Conservation (phyloP, 37 sponge, comb jelly and placozoan species). For the Corticium candelabrum region DNA sequence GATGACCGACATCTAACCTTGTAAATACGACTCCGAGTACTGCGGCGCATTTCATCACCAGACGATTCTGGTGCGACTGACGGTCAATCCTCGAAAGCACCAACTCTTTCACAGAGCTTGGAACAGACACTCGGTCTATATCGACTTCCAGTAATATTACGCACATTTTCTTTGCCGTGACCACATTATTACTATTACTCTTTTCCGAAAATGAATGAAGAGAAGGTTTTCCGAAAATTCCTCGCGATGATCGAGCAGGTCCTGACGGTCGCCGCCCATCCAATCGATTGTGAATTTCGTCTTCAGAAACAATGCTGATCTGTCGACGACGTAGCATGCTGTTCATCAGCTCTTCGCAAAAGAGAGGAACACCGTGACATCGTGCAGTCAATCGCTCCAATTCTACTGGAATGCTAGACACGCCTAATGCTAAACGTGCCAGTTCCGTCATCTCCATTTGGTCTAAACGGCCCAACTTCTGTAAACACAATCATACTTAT, state of each 20-base stretch:
- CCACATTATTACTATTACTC: neutral
- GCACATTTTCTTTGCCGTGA: no score
- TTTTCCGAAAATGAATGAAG: neutral
- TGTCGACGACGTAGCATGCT: conserved; percentile 65
- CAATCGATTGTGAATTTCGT: neutral
- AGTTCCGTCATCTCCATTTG: conserved; percentile 48
- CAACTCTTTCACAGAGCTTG: conserved; percentile 71
- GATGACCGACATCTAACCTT: no score
- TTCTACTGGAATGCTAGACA: conserved; percentile 38
- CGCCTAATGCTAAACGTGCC: conserved; percentile 54
- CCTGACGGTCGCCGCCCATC: no score
- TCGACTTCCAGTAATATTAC: neutral
- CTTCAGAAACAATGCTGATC: conserved; percentile 27
- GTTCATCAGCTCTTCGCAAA: conserved; percentile 69
- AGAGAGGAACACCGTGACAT: conserved; percentile 78
- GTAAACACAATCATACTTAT: no score
- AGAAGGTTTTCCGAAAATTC: neutral
- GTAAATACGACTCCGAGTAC: conserved; percentile 58
- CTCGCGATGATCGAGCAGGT: neutral
- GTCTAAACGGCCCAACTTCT: conserved; percentile 35
- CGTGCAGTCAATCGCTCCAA: conserved; percentile 42
- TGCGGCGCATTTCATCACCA: conserved; percentile 85
- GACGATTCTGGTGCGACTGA: conserved; percentile 57
- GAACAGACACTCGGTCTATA: conserved; percentile 46
- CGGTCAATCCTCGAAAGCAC: conserved; percentile 69